A percentile compares a stretch with the other conserved stretches of the same genome.
These are phyloP conservation scores for Amphilophus citrinellus DNA, from an alignment of 2,113 vertebrate species.

Conservation along the genomic window DNA sequence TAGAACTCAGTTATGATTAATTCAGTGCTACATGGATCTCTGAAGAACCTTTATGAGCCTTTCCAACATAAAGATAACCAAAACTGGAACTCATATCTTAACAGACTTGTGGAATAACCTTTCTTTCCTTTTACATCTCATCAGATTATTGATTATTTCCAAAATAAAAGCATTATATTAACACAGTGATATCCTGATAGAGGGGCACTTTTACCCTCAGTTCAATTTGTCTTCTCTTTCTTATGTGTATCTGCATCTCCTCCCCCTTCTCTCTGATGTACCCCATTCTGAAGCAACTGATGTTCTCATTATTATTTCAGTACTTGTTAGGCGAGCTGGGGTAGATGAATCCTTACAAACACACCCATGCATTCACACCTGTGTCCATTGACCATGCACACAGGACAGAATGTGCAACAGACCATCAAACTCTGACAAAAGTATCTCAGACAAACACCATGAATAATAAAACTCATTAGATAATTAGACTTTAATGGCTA, in stretches of 20 bases:
- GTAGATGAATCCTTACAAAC: slow-evolving; percentile 64
- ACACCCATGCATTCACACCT: slow-evolving; percentile 71
- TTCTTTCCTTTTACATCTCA: not conserved
- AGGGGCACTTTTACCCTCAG: not conserved
- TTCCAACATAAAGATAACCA: no score
- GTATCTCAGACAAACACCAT: slow-evolving; percentile 36
- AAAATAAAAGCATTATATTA: slow-evolving; percentile 2
- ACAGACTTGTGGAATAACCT: not conserved
- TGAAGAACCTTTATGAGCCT: not conserved
- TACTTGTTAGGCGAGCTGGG: slow-evolving; percentile 69
- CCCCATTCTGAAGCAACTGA: slow-evolving; percentile 56
- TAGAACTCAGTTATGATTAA: not conserved
- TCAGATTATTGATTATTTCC: slow-evolving; percentile 2
- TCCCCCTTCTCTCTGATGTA: not conserved
- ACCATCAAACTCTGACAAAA: slow-evolving; percentile 35
- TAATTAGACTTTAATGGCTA: slow-evolving; percentile 35
- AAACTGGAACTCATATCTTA: not conserved
- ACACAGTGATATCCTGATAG: not conserved
- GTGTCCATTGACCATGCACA: slow-evolving; percentile 45
- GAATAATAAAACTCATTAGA: slow-evolving; percentile 50
- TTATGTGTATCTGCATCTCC: not conserved
- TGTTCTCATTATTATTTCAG: slow-evolving; percentile 81
- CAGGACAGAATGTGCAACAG: slow-evolving; percentile 43
- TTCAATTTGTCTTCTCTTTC: slow-evolving; percentile 21
- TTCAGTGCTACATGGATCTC: not conserved